A percentile compares a stretch with the other conserved stretches of the same genome.
Conservation (phyloP, 2,113 vertebrate species). For the Dryoscopus gambensis region DNA sequence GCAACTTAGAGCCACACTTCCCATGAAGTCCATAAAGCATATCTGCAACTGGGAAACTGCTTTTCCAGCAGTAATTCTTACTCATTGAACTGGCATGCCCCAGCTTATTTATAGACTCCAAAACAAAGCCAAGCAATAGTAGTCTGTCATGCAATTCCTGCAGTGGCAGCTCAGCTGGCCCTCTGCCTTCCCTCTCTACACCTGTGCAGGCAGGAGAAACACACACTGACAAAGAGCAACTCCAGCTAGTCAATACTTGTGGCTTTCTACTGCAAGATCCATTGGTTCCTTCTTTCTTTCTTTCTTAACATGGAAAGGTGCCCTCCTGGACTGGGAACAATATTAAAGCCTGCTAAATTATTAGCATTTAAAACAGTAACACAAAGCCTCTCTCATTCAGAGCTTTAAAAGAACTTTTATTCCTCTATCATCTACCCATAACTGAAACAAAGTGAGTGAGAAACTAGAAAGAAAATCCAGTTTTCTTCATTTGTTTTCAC, state of each 20-base stretch:
- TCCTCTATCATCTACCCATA: neutral
- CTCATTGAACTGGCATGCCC: conserved; percentile 15
- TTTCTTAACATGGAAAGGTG: neutral
- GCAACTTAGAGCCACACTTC: neutral
- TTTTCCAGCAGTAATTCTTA: conserved; percentile 5
- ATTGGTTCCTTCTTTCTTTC: neutral
- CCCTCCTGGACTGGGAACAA: neutral
- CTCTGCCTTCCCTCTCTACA: neutral
- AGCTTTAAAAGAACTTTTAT: neutral
- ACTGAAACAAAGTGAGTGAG: neutral
- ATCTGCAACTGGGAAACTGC: neutral
- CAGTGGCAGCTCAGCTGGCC: neutral
- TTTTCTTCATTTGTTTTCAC: neutral
- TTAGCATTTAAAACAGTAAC: neutral
- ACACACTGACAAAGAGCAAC: neutral
- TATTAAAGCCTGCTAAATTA: neutral
- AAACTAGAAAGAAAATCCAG: neutral
- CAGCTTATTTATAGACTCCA: conserved; percentile 38
- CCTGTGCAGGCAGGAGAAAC: neutral
- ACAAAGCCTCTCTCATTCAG: neutral
- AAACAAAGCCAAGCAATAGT: conserved; percentile 35
- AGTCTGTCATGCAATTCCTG: neutral
- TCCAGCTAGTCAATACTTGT: neutral
- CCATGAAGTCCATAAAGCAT: neutral
- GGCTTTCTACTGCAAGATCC: neutral